Evolutionary conservation across 2,888 invertebrate genomes (phyloP).

Genomic region (Athalia cordata): DNA sequence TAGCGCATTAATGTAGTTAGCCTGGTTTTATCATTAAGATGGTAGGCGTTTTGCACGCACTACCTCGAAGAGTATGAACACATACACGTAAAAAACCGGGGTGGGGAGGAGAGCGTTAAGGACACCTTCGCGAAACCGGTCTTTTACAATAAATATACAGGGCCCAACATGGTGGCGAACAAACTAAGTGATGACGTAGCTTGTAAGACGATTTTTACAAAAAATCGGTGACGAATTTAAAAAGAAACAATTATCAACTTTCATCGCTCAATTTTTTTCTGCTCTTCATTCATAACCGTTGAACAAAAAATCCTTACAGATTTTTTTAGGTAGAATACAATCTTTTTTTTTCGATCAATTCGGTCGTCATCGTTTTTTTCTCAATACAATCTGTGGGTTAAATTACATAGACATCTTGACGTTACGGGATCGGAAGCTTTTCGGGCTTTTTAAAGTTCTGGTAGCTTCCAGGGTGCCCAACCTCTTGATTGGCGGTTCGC

Average conservation of each 20-base stretch:
- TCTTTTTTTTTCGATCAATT: too few relatives aligned
- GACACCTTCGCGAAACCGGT: constrained; percentile 42
- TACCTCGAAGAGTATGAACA: not conserved
- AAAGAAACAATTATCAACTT: not conserved
- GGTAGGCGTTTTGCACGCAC: not conserved
- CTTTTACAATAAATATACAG: constrained; percentile 24
- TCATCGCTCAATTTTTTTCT: not conserved
- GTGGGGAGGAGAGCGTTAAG: constrained; percentile 10
- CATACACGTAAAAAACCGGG: not conserved
- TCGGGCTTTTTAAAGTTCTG: not conserved
- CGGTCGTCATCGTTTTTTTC: too few relatives aligned
- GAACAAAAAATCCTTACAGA: too few relatives aligned
- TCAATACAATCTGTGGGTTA: too few relatives aligned
- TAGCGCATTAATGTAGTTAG: constrained; percentile 22
- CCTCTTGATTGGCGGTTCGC: not conserved
- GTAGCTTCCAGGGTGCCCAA: not conserved
- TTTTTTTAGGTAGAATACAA: too few relatives aligned
- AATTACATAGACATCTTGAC: too few relatives aligned
- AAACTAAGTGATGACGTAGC: constrained; percentile 67
- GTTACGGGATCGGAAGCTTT: not conserved
- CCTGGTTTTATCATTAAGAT: constrained; percentile 11
- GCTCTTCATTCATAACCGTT: too few relatives aligned
- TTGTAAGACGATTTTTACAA: not conserved
- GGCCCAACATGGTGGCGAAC: constrained; percentile 38
- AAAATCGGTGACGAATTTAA: constrained; percentile 4